These are phyloP conservation scores for Micrasema minimum DNA, from an alignment of 1,140 invertebrate species.

Conservation along the genomic window DNA sequence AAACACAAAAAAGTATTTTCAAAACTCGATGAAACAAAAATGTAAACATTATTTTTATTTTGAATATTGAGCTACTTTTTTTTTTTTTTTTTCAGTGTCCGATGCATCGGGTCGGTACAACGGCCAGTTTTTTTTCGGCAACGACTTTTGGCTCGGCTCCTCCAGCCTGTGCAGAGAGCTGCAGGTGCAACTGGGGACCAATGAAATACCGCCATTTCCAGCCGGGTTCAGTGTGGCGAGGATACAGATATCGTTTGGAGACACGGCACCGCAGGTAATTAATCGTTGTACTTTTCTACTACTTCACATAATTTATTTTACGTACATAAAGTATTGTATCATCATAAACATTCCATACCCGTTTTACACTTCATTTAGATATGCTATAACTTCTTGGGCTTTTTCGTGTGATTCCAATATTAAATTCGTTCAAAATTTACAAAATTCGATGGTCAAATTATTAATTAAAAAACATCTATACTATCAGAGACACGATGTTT, in stretches of 20 bases:
- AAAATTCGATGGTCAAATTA: too few species aligned
- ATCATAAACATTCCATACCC: background rate
- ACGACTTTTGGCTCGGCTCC: conserved; percentile 85
- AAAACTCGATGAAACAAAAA: too few species aligned
- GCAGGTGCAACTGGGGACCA: conserved; percentile 56
- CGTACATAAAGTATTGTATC: background rate
- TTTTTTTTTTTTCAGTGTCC: conserved; percentile 71
- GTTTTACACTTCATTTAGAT: too few species aligned
- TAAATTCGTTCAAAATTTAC: too few species aligned
- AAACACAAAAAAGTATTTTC: too few species aligned
- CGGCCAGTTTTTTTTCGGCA: conserved; percentile 82
- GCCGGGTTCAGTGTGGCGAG: conserved; percentile 55
- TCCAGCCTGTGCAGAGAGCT: conserved; percentile 73
- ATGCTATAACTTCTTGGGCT: too few species aligned
- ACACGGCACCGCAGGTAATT: background rate
- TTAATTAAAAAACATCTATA: too few species aligned
- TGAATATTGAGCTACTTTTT: too few species aligned
- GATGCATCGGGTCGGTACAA: conserved; percentile 86
- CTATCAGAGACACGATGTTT: too few species aligned
- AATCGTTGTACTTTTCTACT: background rate
- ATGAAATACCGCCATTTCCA: conserved; percentile 32
- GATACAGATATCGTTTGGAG: conserved; percentile 66
- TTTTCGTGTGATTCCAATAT: too few species aligned
- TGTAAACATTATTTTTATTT: too few species aligned
- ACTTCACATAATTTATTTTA: background rate